A percentile compares a stretch with the other conserved stretches of the same genome.
These are phyloP conservation scores for Rhynchophorus ferrugineus DNA, from an alignment of 1,140 invertebrate genomes.

Conservation along the genomic window DNA sequence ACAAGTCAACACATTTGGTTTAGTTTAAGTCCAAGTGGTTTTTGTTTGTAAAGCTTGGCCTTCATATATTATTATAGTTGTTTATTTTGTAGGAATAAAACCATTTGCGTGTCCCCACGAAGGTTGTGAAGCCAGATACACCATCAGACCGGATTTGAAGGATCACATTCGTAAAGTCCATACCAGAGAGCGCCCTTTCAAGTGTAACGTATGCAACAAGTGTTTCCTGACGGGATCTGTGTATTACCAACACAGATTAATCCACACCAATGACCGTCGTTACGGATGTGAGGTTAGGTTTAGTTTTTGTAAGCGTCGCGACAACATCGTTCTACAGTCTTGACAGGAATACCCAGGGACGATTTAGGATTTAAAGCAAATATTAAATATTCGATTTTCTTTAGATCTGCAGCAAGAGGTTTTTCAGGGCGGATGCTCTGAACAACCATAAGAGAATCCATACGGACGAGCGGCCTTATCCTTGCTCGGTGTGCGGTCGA, in stretches of 20 bases:
- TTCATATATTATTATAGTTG: too few species aligned
- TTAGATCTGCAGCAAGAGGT: constrained; percentile 48
- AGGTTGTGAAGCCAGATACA: constrained; percentile 54
- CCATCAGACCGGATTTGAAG: constrained; percentile 57
- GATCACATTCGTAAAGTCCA: constrained; percentile 59
- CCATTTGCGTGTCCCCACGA: constrained; percentile 51
- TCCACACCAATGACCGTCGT: constrained; percentile 73
- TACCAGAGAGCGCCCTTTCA: constrained; percentile 62
- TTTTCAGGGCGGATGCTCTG: constrained; percentile 51
- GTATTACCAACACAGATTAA: constrained; percentile 64
- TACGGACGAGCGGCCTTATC: constrained; percentile 62
- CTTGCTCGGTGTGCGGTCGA: constrained; percentile 58
- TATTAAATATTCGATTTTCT: too few species aligned
- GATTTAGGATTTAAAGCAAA: too few species aligned
- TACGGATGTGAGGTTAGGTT: constrained; percentile 58
- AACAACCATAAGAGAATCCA: constrained; percentile 56
- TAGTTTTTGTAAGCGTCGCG: not conserved
- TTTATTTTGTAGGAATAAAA: constrained; percentile 45
- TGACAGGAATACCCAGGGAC: too few species aligned
- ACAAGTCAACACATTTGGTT: too few species aligned
- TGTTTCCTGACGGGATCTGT: constrained; percentile 66
- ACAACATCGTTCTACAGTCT: too few species aligned
- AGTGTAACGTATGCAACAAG: constrained; percentile 62
- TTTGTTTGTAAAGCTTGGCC: too few species aligned
- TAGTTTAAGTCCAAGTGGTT: too few species aligned